Percentiles rank a stretch among this genome's conserved stretches.
These are phyloP conservation scores for Mus spretus DNA, from an alignment of 2,797 vertebrate genomes.

Conservation along the genomic window DNA sequence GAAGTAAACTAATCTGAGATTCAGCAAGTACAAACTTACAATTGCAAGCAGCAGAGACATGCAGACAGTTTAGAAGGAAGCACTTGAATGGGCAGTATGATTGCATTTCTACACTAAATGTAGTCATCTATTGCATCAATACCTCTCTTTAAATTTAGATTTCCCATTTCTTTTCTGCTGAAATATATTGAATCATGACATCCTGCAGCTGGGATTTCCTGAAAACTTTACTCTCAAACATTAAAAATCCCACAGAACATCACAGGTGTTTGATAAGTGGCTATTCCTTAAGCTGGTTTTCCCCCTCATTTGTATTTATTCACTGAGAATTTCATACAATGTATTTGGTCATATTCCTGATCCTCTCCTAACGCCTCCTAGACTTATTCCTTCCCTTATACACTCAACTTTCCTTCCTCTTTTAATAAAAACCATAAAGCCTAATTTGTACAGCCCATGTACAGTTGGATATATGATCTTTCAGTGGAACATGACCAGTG, in stretches of 20 bases:
- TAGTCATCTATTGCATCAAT: conserved; percentile 61
- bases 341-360: not conserved
- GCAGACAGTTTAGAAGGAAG: conserved; percentile 21
- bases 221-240: conserved; percentile 49
- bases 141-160: conserved; percentile 65
- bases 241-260: conserved; percentile 37
- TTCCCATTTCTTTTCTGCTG: conserved; percentile 64
- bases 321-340: not conserved
- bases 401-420: not conserved
- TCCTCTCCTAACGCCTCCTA: not conserved
- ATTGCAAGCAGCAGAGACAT: not conserved
- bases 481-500: not conserved
- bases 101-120: conserved; percentile 66
- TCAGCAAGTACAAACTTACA: conserved; percentile 58
- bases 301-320: not conserved
- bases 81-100: conserved; percentile 62
- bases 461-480: not conserved
- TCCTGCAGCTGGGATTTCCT: conserved; percentile 68
- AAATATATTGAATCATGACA: conserved; percentile 58
- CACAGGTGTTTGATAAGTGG: conserved; percentile 44
- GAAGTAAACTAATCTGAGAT: conserved; percentile 39
- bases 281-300: conserved; percentile 32
- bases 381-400: not conserved
- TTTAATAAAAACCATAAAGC: not conserved
- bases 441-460: not conserved